Evolutionary conservation across 2,113 vertebrate species (phyloP), one percentile per base, ranked within the genome.

Genomic region (Sturnus vulgaris): DNA sequence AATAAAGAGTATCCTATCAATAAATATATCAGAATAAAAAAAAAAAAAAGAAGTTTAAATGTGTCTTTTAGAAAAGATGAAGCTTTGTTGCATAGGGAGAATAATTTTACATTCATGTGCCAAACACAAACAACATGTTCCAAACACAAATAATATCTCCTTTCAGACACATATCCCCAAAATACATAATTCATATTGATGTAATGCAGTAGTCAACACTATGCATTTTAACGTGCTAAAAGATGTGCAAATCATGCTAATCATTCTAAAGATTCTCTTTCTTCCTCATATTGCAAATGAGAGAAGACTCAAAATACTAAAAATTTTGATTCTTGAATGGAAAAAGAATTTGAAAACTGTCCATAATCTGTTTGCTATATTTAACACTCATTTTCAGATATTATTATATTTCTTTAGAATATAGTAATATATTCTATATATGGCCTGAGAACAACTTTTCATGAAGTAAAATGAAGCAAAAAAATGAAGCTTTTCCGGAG

Each of bases 111-210:
- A 60, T 85, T 87, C 50, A 50, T 13, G 12, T 12, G 11, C 39
- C 39, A 40, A 40, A 40, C 39, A 40, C 39, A 42, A 16, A 56
- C 3, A 0, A 49, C 4, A 50, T 31, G 4, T 7, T 73, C 6
- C 30, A 82, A 65, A 73, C 22, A 69, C 25, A 77, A 85, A 65
- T 46, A 72, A 64, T 52, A 19, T 35, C 30, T 50, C 1, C 7
- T 64, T 72, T 44, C 49, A 56, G 55, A 82, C 35, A 28, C 21
- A 8, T 11, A n/a, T 50, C 23, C 73, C 40, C 40, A 46, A 20
- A 69, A 88, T 31, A n/a, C 11, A 65, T n/a, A 84, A 77, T 55
- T 69, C 10, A 12, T 31, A 3, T 40, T 50, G 17, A 63, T 2
- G 0, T 73, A 55, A 14, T 40, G 15, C 25, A 82, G 35, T 9